These are phyloP conservation scores for Argyra leucocephala DNA, from an alignment of 2,888 invertebrate species.

Conservation along the genomic window DNA sequence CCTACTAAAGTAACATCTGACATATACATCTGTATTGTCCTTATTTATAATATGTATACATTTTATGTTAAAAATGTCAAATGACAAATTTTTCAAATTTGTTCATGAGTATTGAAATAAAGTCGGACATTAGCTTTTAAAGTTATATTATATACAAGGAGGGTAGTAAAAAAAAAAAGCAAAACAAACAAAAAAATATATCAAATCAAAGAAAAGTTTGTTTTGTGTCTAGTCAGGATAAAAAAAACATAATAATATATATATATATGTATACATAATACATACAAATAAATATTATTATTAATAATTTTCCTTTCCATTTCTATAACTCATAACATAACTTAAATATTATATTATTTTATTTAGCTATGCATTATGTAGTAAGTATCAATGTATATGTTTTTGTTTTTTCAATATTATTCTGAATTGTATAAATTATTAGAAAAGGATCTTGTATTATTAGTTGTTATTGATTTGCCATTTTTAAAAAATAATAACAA, in stretches of 20 bases:
- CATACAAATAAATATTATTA: no score
- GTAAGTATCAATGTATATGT: no score
- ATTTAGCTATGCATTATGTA: no score
- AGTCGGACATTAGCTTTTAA: not conserved
- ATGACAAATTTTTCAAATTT: not conserved
- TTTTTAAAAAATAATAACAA: not conserved
- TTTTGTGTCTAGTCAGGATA: conserved; percentile 6
- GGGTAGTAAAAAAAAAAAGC: not conserved
- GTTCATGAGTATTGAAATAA: not conserved
- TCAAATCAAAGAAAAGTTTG: not conserved
- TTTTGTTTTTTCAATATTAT: not conserved
- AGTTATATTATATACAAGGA: not conserved
- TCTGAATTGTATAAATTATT: conserved; percentile 4
- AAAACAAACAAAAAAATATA: not conserved
- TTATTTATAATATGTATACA: no score
- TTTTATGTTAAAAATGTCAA: not conserved
- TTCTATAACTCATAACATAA: no score
- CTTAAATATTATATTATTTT: no score
- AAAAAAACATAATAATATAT: not conserved
- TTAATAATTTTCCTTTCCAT: no score
- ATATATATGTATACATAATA: no score
- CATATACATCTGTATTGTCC: no score
- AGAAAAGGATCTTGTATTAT: conserved; percentile 6
- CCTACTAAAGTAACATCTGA: no score
- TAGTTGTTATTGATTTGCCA: not conserved